A percentile compares a stretch with the other conserved stretches of the same genome.
phyloP scores from a whole-genome alignment of 2,113 vertebrate species.

The Nanorana parkeri region DNA sequence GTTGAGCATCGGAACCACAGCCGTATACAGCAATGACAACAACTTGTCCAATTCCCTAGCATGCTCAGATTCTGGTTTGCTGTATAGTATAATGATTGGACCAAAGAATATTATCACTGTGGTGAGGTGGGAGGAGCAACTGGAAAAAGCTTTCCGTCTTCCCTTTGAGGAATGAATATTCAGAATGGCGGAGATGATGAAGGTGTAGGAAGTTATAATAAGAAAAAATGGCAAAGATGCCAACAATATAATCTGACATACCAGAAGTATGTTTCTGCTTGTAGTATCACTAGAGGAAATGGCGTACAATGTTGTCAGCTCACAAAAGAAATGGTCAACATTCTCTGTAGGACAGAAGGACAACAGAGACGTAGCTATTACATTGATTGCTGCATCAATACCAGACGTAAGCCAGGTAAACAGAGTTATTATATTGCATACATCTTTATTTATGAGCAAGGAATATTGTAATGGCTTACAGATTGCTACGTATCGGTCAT shows the following conservation, averaged over 20 bases:
- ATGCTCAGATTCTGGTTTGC: conserved; percentile 58
- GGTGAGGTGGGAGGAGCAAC: conserved; percentile 63
- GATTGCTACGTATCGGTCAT: conserved; percentile 27
- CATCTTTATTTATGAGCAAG: background rate
- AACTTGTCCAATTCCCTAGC: conserved; percentile 56
- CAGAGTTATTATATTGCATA: background rate
- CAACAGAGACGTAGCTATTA: background rate
- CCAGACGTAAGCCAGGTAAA: background rate
- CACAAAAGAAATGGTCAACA: conserved; percentile 36
- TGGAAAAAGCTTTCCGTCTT: conserved; percentile 56
- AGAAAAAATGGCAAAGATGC: conserved; percentile 60
- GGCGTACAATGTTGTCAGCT: background rate
- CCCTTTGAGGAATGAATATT: conserved; percentile 19
- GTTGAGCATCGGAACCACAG: conserved; percentile 58
- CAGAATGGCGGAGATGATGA: conserved; percentile 50
- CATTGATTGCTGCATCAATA: background rate
- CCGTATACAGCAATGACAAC: conserved; percentile 60
- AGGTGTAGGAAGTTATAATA: conserved; percentile 60
- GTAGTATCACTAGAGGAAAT: background rate
- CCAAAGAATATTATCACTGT: conserved; percentile 63
- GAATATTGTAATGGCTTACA: conserved; percentile 1
- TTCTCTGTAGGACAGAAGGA: background rate
- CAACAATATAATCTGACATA: conserved; percentile 52
- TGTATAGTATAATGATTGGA: conserved; percentile 61
- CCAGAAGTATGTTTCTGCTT: background rate